Evolutionary conservation across 2,888 invertebrate genomes (phyloP), one percentile per base, ranked within the genome.

Genomic region (Epinotia ramella): DNA sequence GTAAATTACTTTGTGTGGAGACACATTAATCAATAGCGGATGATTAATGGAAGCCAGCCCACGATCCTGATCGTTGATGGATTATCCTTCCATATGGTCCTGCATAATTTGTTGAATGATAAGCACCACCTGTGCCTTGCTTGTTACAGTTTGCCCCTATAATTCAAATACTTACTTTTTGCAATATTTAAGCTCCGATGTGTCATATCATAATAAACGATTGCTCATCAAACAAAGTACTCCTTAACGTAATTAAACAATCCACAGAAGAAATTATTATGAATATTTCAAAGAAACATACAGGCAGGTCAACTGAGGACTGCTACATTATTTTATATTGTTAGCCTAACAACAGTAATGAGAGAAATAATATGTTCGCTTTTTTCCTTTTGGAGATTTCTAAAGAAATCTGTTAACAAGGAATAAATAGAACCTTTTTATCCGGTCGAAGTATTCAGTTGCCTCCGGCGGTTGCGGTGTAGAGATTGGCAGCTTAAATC

Each of bases 21-120:
- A 93, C 90, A 91, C 91, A 93, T 93, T 93, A 93, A 94, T 94
- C 94, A 93, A 93, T 94, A 89, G 85, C 86, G 89, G 87, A 91
- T 94, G 93, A 94, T 94, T 93, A 93, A 94, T 94, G 93, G 84
- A 83, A 86, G 88, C 85, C 81, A 83, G 87, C 89, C 83, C 85
- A 86, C 87, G 89, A 89, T 89, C 88, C 84, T 88, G 89, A 92
- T 91, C 88, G 90, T 89, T 94, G 94, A 94, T 93, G 93, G 93
- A 94, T 93, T 94, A 93, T 92, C 89, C 86, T 33, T 84, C 91
- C 94, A 92, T 92, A 91, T 91, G 93, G 89, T 87, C 89, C 89
- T 89, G 93, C 91, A 93, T 93, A 93, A 93, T 93, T 90, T 89
- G 89, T 89, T 89, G 86, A 91, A 89, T 89, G 89, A 87, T 81